Conservation (phyloP, 2,113 vertebrate genomes). For the Silurus glanis region DNA sequence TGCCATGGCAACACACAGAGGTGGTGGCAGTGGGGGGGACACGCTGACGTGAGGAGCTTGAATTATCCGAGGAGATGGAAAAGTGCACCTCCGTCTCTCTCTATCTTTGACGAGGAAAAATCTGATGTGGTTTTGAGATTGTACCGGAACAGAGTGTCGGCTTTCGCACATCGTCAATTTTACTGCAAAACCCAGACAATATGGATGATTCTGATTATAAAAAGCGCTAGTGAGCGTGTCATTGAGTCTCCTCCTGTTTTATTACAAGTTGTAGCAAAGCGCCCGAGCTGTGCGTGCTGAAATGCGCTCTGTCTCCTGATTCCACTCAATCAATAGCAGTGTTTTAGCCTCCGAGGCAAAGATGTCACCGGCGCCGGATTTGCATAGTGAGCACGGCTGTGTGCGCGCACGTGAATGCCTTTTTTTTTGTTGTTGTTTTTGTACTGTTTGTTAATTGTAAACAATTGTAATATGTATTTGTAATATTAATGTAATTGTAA, state of each 20-base stretch:
- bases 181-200: neutral
- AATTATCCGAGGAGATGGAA: constrained; percentile 52
- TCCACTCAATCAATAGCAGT: neutral
- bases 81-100: constrained; percentile 39
- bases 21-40: constrained; percentile 40
- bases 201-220: too few species aligned
- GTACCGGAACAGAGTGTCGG: neutral
- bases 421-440: too few species aligned
- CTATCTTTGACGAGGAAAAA: neutral
- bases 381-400: neutral
- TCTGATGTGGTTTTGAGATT: neutral
- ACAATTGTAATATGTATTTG: too few species aligned
- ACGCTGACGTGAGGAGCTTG: constrained; percentile 54
- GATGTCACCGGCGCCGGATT: neutral
- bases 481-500: neutral
- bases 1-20: constrained; percentile 59
- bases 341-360: neutral
- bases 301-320: neutral
- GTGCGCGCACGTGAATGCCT: neutral
- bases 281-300: neutral
- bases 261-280: neutral
- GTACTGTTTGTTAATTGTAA: too few species aligned
- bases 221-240: neutral
- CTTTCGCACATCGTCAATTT: neutral
- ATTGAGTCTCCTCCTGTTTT: neutral